phyloP scores from a whole-genome alignment of 1,140 invertebrate genomes.

The Drosophila willistoni region DNA sequence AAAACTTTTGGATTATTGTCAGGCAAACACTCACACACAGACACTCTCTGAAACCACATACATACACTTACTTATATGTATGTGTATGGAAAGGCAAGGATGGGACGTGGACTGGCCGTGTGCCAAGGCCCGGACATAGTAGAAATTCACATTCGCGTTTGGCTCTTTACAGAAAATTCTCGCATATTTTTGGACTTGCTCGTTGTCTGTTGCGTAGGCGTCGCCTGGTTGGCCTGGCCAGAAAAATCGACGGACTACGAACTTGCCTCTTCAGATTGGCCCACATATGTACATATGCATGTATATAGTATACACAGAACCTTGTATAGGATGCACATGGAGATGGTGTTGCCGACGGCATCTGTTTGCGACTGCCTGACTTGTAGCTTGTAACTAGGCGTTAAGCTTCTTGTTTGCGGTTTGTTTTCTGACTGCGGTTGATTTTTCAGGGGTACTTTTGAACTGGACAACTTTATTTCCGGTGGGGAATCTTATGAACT shows the following conservation, averaged over 20 bases:
- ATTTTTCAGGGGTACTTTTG: neutral
- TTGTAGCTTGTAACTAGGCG: constrained; percentile 70
- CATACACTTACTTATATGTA: constrained; percentile 8
- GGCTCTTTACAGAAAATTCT: constrained; percentile 74
- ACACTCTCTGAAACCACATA: constrained; percentile 14
- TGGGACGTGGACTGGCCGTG: constrained; percentile 50
- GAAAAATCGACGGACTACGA: constrained; percentile 46
- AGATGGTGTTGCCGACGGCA: constrained; percentile 48
- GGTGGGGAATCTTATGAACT: too few relatives aligned
- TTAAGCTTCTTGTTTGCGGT: constrained; percentile 66
- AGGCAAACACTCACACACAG: constrained; percentile 48
- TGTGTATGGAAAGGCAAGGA: neutral
- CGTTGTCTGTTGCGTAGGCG: constrained; percentile 65
- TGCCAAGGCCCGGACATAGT: constrained; percentile 69
- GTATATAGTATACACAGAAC: too few relatives aligned
- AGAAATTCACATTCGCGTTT: constrained; percentile 57
- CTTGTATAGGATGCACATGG: constrained; percentile 4
- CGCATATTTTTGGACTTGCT: constrained; percentile 64
- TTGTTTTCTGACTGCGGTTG: constrained; percentile 11
- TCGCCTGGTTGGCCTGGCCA: constrained; percentile 70
- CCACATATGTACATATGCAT: too few relatives aligned
- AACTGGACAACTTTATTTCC: neutral
- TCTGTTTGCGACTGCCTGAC: constrained; percentile 60
- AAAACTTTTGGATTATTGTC: constrained; percentile 82
- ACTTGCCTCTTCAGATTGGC: neutral